phyloP scores from a whole-genome alignment of 2,797 vertebrate genomes.

The Philypnodon macrostomus region DNA sequence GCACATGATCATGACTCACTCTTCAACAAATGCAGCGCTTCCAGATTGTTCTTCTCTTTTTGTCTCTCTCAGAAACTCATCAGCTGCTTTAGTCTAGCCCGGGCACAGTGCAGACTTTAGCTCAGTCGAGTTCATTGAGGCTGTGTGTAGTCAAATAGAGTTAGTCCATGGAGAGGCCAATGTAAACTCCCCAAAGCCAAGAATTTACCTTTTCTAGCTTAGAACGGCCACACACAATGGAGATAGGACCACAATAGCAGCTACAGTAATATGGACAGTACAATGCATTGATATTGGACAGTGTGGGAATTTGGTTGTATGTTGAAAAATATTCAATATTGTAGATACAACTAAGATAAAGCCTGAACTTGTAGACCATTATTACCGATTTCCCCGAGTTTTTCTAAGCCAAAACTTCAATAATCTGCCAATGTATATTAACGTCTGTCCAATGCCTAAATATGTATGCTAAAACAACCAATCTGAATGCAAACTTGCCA shows the following conservation, averaged over 20 bases:
- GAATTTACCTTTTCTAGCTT: constrained; percentile 50
- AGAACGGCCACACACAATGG: constrained; percentile 35
- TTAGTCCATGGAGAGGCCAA: constrained; percentile 44
- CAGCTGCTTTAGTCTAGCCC: constrained; percentile 6
- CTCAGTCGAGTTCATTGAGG: constrained; percentile 34
- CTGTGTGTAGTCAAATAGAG: constrained; percentile 36
- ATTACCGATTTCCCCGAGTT: too few species aligned
- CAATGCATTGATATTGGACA: too few species aligned
- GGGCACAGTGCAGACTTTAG: constrained; percentile 22
- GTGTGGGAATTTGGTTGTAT: too few species aligned
- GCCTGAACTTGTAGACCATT: too few species aligned
- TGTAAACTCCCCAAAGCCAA: constrained; percentile 54
- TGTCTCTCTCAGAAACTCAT: constrained; percentile 13
- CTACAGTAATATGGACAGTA: too few species aligned
- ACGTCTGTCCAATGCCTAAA: too few species aligned
- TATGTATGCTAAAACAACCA: neutral
- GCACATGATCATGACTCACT: constrained; percentile 72
- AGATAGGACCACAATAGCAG: constrained; percentile 16
- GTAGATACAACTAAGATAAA: too few species aligned
- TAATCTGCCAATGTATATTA: too few species aligned
- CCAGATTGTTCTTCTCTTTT: constrained; percentile 64
- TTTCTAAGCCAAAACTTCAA: too few species aligned
- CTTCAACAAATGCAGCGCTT: constrained; percentile 44
- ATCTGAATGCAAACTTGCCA: neutral
- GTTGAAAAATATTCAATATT: too few species aligned